Evolutionary conservation across 1,140 invertebrate genomes (phyloP).

Genomic region (Drosophila lacertosa): DNA sequence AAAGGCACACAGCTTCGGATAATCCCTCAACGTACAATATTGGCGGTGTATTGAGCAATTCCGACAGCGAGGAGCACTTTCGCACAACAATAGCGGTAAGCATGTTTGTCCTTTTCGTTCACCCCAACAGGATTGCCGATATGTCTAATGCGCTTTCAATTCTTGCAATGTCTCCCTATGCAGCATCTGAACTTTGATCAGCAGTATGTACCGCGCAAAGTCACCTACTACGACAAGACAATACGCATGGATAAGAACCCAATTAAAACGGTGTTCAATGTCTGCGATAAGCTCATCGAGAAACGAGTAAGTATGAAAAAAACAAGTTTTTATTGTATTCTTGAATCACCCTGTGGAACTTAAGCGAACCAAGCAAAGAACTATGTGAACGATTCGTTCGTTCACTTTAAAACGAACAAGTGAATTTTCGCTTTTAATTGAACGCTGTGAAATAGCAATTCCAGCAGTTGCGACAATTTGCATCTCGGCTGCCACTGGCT

Average conservation of each 20-base stretch:
- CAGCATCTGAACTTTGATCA: constrained; percentile 89
- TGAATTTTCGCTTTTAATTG: too few relatives aligned
- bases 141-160: constrained; percentile 17
- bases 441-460: too few relatives aligned
- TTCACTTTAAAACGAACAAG: too few relatives aligned
- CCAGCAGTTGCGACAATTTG: background rate
- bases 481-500: background rate
- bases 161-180: background rate
- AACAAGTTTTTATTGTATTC: too few relatives aligned
- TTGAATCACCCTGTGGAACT: too few relatives aligned
- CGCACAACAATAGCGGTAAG: constrained; percentile 92
- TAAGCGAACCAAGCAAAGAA: too few relatives aligned
- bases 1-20: constrained; percentile 75
- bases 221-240: constrained; percentile 93
- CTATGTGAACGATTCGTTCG: too few relatives aligned
- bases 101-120: constrained; percentile 45
- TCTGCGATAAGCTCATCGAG: constrained; percentile 95
- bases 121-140: constrained; percentile 38
- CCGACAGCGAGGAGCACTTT: constrained; percentile 90
- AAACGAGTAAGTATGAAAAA: constrained; percentile 86
- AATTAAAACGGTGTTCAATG: constrained; percentile 95
- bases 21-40: constrained; percentile 93
- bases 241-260: constrained; percentile 97
- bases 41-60: constrained; percentile 94
- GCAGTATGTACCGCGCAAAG: constrained; percentile 91